These are phyloP conservation scores for Thryonomys swinderianus DNA, from an alignment of 2,113 vertebrate species.

Conservation along the genomic window DNA sequence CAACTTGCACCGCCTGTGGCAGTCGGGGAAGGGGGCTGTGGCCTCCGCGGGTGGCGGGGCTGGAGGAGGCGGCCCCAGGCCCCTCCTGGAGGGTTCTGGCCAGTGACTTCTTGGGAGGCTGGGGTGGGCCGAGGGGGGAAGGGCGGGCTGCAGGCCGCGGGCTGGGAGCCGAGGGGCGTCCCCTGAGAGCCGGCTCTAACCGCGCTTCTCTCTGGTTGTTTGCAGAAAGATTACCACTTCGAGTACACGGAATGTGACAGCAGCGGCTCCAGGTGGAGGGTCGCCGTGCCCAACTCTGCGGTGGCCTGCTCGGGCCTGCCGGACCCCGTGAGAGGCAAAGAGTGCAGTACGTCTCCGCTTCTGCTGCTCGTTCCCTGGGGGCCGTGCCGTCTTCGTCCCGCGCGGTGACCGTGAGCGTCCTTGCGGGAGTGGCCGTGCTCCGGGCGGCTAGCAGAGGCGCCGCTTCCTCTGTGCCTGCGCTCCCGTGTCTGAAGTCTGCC, in stretches of 20 bases:
- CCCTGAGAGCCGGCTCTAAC: conserved; percentile 59
- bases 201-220: conserved; percentile 83
- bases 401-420: neutral
- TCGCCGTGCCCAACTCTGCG: conserved; percentile 93
- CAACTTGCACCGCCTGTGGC: neutral
- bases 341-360: conserved; percentile 93
- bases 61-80: no score
- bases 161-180: neutral
- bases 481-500: neutral
- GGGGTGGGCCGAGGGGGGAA: neutral
- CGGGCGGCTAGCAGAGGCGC: neutral
- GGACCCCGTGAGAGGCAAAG: conserved; percentile 95
- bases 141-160: neutral
- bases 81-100: neutral
- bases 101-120: neutral
- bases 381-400: neutral
- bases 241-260: conserved; percentile 99
- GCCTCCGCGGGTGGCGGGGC: no score
- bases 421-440: neutral
- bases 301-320: conserved; percentile 93
- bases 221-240: conserved; percentile 97
- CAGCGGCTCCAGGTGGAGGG: conserved; percentile 97
- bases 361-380: neutral
- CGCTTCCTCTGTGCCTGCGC: neutral
- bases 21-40: neutral